Evolutionary conservation across 2,113 vertebrate genomes (phyloP).

Genomic region (Amphiprion percula): DNA sequence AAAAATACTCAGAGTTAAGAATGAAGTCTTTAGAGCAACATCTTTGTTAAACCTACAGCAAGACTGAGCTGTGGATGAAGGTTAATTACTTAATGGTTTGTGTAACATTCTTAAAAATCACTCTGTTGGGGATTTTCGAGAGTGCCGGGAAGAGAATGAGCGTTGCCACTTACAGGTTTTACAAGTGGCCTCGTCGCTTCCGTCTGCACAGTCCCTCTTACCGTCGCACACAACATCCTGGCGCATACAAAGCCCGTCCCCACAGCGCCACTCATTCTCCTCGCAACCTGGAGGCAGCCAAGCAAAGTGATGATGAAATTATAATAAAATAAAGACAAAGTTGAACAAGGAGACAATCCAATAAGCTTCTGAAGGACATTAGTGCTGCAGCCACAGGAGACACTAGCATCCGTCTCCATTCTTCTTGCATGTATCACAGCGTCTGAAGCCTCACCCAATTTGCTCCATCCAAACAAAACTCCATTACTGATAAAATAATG

Average conservation of each 20-base stretch:
- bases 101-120: constrained; percentile 40
- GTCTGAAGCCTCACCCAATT: background rate
- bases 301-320: constrained; percentile 1
- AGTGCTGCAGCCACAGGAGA: constrained; percentile 16
- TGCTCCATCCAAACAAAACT: constrained; percentile 48
- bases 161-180: constrained; percentile 65
- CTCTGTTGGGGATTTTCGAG: background rate
- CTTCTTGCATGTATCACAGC: constrained; percentile 32
- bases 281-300: constrained; percentile 73
- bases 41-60: constrained; percentile 16
- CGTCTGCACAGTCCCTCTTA: constrained; percentile 82
- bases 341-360: constrained; percentile 7
- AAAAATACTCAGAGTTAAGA: constrained; percentile 17
- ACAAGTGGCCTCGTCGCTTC: constrained; percentile 84
- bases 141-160: background rate
- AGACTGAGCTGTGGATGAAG: constrained; percentile 14
- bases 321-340: constrained; percentile 11
- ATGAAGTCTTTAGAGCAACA: constrained; percentile 2
- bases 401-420: constrained; percentile 37
- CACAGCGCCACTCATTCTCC: constrained; percentile 77
- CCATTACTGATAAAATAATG: constrained; percentile 64
- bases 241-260: constrained; percentile 76
- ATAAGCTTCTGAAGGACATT: constrained; percentile 32
- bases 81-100: constrained; percentile 48
- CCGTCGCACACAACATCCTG: constrained; percentile 77